Conservation (phyloP, 1,140 invertebrate genomes). For the Scaptomyza graminum region DNA sequence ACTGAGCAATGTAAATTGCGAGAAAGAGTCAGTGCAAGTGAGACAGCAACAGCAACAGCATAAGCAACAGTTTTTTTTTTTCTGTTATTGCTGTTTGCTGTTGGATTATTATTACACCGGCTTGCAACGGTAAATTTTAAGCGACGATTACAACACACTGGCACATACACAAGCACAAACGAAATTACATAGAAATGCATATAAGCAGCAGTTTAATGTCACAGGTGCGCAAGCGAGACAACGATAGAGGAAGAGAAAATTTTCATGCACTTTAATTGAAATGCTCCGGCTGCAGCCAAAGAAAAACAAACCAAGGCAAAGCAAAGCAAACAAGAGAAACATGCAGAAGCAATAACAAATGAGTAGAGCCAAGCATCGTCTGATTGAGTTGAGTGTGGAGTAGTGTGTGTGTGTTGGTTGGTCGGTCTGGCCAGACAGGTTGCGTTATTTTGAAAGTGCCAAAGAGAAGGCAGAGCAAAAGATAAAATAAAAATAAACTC, state of each 20-base stretch:
- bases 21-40: conserved; percentile 40
- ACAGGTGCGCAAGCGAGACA: conserved; percentile 38
- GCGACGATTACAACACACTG: conserved; percentile 62
- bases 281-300: conserved; percentile 36
- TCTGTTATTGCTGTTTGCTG: conserved; percentile 19
- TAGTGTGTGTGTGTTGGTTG: conserved; percentile 19
- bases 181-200: background rate
- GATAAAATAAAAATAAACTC: conserved; percentile 12
- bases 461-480: conserved; percentile 15
- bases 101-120: conserved; percentile 56
- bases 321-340: conserved; percentile 32
- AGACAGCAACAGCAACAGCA: conserved; percentile 17
- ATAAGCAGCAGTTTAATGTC: conserved; percentile 26
- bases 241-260: conserved; percentile 60
- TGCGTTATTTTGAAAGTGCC: conserved; percentile 51
- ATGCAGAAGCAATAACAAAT: conserved; percentile 46
- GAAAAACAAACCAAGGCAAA: conserved; percentile 43
- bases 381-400: conserved; percentile 51
- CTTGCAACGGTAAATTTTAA: conserved; percentile 68
- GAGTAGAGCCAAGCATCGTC: conserved; percentile 46
- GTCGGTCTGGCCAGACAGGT: conserved; percentile 37
- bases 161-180: conserved; percentile 9
- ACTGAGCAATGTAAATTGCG: conserved; percentile 31
- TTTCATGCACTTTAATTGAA: conserved; percentile 70
- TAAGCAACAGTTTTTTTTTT: conserved; percentile 40